phyloP scores from a whole-genome alignment of 2,888 invertebrate genomes.

The Octonoba sinensis region DNA sequence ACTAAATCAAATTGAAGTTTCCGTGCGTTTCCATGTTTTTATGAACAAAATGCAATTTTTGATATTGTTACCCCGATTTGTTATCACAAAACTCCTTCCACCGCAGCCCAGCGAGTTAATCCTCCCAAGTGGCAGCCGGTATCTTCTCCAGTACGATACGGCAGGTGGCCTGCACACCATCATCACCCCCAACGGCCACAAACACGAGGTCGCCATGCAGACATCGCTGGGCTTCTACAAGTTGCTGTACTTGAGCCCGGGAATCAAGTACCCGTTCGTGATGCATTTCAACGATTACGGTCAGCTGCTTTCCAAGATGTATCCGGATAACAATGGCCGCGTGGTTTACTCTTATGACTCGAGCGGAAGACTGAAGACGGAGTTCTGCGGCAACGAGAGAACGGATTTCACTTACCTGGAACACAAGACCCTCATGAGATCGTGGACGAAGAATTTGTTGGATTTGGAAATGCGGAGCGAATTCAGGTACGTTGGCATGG shows the following conservation, averaged over 20 bases:
- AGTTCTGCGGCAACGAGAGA: conserved; percentile 70
- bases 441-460: conserved; percentile 66
- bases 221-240: conserved; percentile 92
- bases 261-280: conserved; percentile 78
- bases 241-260: conserved; percentile 86
- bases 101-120: conserved; percentile 85
- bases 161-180: conserved; percentile 87
- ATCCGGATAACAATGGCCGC: conserved; percentile 90
- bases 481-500: conserved; percentile 46
- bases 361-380: conserved; percentile 79
- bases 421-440: conserved; percentile 67
- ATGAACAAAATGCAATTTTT: background rate
- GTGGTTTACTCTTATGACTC: conserved; percentile 89
- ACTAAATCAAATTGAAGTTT: no score
- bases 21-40: background rate
- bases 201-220: conserved; percentile 90
- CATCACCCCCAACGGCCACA: conserved; percentile 87
- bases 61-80: background rate
- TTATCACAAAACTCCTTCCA: background rate
- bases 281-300: conserved; percentile 93
- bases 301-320: conserved; percentile 84
- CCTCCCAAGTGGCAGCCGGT: conserved; percentile 88
- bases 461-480: conserved; percentile 67
- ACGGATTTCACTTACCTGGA: conserved; percentile 68
- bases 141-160: conserved; percentile 84